A percentile compares a stretch with the other conserved stretches of the same genome.
Conservation (phyloP, 2,888 invertebrate species). For the Hololepta plana region DNA sequence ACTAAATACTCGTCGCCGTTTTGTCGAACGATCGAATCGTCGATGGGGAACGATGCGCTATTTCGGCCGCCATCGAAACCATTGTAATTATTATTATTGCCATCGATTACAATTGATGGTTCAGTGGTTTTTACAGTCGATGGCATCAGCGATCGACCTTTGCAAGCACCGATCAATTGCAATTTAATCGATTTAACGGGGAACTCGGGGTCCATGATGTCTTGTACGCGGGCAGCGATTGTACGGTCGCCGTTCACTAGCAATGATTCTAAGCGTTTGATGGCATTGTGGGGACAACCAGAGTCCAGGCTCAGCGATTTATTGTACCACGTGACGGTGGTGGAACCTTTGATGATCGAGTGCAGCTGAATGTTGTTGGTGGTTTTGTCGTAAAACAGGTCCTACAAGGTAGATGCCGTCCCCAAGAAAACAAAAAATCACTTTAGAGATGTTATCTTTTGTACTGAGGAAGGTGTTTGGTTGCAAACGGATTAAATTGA, state of each 20-base stretch:
- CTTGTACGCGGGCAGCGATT: conserved; percentile 38
- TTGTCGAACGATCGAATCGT: too few species aligned
- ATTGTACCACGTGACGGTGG: conserved; percentile 65
- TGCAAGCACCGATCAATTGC: conserved; percentile 40
- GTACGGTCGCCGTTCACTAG: conserved; percentile 45
- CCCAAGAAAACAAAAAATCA: too few species aligned
- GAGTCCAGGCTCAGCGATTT: conserved; percentile 51
- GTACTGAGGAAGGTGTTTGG: too few species aligned
- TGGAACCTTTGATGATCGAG: conserved; percentile 46
- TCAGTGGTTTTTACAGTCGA: too few species aligned
- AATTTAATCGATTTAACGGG: conserved; percentile 46
- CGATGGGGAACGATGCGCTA: too few species aligned
- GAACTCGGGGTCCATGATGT: conserved; percentile 52
- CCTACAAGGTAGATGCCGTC: too few species aligned
- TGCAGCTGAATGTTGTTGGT: conserved; percentile 57
- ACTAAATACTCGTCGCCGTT: conserved; percentile 46
- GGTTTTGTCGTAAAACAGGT: conserved; percentile 57
- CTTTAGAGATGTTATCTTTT: too few species aligned
- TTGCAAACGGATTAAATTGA: too few species aligned
- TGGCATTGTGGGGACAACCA: conserved; percentile 60
- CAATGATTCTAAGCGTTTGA: conserved; percentile 50
- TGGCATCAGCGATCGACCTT: conserved; percentile 18
- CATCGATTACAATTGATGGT: too few species aligned
- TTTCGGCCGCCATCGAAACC: too few species aligned
- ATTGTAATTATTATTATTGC: too few species aligned